Evolutionary conservation across 2,888 invertebrate genomes (phyloP).

Genomic region (Rhabditoides inermis): DNA sequence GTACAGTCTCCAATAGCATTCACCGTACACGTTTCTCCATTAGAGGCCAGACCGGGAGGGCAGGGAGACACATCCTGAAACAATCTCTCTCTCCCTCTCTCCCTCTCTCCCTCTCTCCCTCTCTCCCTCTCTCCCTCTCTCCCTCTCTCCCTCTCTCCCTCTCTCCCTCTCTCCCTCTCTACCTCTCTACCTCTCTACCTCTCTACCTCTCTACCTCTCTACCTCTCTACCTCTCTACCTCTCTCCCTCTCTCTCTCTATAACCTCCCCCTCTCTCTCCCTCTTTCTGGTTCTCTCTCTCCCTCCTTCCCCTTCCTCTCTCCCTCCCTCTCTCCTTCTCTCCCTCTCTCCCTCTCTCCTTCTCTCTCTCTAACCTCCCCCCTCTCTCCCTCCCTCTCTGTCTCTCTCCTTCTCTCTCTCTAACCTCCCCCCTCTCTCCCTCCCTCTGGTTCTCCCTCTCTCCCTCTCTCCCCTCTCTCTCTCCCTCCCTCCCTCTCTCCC

Average conservation of each 20-base stretch:
- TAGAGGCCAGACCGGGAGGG: conserved; percentile 34
- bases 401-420: too few species aligned
- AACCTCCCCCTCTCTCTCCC: background rate
- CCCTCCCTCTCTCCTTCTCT: background rate
- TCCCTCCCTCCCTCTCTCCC: too few species aligned
- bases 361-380: too few species aligned
- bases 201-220: too few species aligned
- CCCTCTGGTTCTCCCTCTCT: too few species aligned
- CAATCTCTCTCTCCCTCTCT: too few species aligned
- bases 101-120: background rate
- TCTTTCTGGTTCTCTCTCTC: too few species aligned
- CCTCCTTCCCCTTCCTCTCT: background rate
- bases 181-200: too few species aligned
- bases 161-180: background rate
- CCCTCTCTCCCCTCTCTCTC: too few species aligned
- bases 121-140: background rate
- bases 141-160: background rate
- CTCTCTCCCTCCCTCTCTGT: background rate
- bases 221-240: too few species aligned
- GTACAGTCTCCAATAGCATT: conserved; percentile 35
- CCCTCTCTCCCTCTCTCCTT: background rate
- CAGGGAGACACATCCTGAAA: conserved; percentile 31
- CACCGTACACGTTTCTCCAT: conserved; percentile 40
- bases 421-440: too few species aligned
- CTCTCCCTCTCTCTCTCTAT: too few species aligned